Evolutionary conservation across 2,113 vertebrate species (phyloP), one percentile per base, ranked within the genome.

Genomic region (Triplophysa rosa): DNA sequence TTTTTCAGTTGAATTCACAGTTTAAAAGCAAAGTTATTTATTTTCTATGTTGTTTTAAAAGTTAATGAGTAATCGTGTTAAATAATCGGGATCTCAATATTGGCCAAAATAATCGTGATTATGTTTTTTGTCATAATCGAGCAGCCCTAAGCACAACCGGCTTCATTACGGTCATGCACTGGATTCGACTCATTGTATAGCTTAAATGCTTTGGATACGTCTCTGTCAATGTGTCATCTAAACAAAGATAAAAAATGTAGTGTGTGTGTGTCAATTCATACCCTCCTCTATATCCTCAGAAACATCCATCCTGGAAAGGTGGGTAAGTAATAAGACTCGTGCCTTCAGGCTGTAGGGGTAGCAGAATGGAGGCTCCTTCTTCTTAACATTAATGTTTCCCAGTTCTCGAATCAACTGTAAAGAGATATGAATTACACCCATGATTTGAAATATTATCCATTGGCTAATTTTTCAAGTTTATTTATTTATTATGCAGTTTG

Each of bases 331-430:
- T 45, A 99, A 92, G 67, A 99, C 98, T 82, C 97, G 95, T 80
- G 98, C 95, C 89, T 99, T 99, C 84, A 99, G 85, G 83, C 98
- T 99, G 89, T 99, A 99, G 0, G 98, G 97, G 82, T 96, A 99
- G 85, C 97, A 99, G 87, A 99, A 96, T 0, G 98, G 98, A 90
- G 96, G 95, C 82, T 99, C 98, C 83, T 99, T 99, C 93, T 99
- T 99, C 94, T 99, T 99, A 82, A 98, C 92, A 54, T 98, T 98
- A 90, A 99, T 98, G 88, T 96, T 95, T 70, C 97, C 98, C 86
- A 99, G 94, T 89, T 98, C 96, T 84, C 97, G 95, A 84, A 99
- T 99, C 79, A 99, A 88, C 97, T 99, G 89, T 7, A 85, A 80
- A 89, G n/a, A 58, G 8, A 54, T 17, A 52, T 52, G 3, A 14